Conservation (phyloP, 2,888 invertebrate genomes). For the Nomada ruficornis region DNA sequence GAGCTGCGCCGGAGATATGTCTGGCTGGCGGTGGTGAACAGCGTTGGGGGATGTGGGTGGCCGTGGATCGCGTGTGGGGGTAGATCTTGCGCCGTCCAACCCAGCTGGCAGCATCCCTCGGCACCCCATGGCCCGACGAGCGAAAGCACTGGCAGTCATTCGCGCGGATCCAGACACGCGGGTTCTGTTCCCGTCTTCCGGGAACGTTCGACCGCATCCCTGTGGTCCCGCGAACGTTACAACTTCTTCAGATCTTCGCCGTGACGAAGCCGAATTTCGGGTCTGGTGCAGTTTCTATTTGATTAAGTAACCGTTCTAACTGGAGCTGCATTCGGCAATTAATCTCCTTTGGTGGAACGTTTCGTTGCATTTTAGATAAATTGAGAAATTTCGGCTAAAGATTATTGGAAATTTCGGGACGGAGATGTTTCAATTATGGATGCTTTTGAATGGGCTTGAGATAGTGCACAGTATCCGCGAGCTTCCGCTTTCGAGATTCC, state of each 20-base stretch:
- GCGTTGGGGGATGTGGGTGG: slow-evolving; percentile 50
- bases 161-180: slow-evolving; percentile 81
- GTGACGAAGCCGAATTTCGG: background rate
- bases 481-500: slow-evolving; percentile 1
- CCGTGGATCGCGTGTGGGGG: slow-evolving; percentile 72
- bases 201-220: slow-evolving; percentile 18
- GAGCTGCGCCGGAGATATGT: slow-evolving; percentile 60
- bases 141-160: slow-evolving; percentile 80
- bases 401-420: slow-evolving; percentile 12
- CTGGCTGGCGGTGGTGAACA: slow-evolving; percentile 42
- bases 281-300: background rate
- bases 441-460: no score
- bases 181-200: slow-evolving; percentile 64
- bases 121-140: slow-evolving; percentile 70
- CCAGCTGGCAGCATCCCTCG: slow-evolving; percentile 82
- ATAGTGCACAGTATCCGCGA: background rate
- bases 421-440: background rate
- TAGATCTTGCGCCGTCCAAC: slow-evolving; percentile 83
- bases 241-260: background rate
- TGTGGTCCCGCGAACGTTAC: background rate
- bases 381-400: background rate
- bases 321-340: no score
- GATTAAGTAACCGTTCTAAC: background rate
- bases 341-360: slow-evolving; percentile 10
- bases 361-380: slow-evolving; percentile 15